Base-by-base conservation (phyloP, 1,140 invertebrate genomes). In the Panagrolaimus sp. region DNA sequence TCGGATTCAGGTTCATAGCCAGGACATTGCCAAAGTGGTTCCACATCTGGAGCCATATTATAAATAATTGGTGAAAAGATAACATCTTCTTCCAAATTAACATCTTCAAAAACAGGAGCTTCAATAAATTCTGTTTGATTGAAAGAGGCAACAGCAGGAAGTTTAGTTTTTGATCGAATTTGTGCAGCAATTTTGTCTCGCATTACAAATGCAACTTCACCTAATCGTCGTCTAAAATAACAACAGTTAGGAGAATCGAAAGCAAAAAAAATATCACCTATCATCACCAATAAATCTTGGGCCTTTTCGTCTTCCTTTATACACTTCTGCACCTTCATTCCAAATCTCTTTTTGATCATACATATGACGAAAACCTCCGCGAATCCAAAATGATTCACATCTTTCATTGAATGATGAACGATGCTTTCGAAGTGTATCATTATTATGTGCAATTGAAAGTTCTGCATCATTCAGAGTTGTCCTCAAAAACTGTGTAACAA, bases 1-100 rank as follows among this genome's bases (percentile, higher is more conserved):
- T 63, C 73, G 71, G 24, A 69, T n/a, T 82, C 80, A 17, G 68
- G 65, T 47, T 82, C 81, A 62, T 82, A 82, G 12, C 81, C 81
- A 5, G 80, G 80, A 38, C 74, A 77, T 46, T 83, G 81, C 79
- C 81, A 82, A 9, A 82, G 66, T 12, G 76, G 73, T 12, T 83
- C 75, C 10, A 17, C 52, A 47, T 82, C 80, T 43, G 73, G 71
- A 52, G 65, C 66, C 24, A 82, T 47, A 65, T 80, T 80, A 66
- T 71, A 83, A 0, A 83, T 72, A 48, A 64, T 69, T 26, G 77
- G 78, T n/a, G 58, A 58, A 52, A 71, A 68, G 45, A 78, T 26
- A 38, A 76, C 43, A 43, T 78, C 71, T 14, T 71, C 12, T 47
- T 67, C 12, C 14, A 74, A 32, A 24, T 79, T 43, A 9, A 28